Conservation (phyloP, 2,797 vertebrate genomes). For the Eidolon dupreanum region DNA sequence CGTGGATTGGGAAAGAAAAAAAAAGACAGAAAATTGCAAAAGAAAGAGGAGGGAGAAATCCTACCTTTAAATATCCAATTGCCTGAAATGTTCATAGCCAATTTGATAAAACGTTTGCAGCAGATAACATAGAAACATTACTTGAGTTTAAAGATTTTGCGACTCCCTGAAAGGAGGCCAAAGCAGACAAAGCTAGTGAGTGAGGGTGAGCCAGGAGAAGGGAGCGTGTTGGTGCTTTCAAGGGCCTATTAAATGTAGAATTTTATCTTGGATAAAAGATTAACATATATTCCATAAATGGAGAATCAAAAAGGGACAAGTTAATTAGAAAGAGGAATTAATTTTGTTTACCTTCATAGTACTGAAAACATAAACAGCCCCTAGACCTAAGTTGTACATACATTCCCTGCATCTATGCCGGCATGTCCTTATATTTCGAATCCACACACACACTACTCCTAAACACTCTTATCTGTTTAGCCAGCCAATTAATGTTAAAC, state of each 20-base stretch:
- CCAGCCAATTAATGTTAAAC: slow-evolving; percentile 88
- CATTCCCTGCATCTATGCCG: not conserved
- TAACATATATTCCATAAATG: slow-evolving; percentile 60
- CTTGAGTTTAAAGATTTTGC: slow-evolving; percentile 27
- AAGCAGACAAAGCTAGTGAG: not conserved
- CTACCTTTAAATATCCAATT: slow-evolving; percentile 12
- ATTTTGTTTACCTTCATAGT: slow-evolving; percentile 70
- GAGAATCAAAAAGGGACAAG: slow-evolving; percentile 51
- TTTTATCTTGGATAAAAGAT: slow-evolving; percentile 62
- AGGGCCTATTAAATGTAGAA: slow-evolving; percentile 31
- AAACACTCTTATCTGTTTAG: slow-evolving; percentile 86
- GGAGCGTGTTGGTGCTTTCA: slow-evolving; percentile 34
- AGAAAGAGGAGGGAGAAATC: not conserved
- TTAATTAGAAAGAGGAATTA: slow-evolving; percentile 58
- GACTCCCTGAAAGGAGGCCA: not conserved
- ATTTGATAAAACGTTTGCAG: slow-evolving; percentile 32
- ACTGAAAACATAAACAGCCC: slow-evolving; percentile 40
- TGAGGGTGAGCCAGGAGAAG: not conserved
- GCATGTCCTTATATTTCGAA: slow-evolving; percentile 48
- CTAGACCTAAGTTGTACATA: not conserved
- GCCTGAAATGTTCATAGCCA: slow-evolving; percentile 35
- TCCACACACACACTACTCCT: slow-evolving; percentile 73
- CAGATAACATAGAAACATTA: slow-evolving; percentile 44
- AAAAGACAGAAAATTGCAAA: not conserved
- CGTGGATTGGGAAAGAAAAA: slow-evolving; percentile 2